Conservation (phyloP, 2,888 invertebrate species). For the Eupithecia insigniata region DNA sequence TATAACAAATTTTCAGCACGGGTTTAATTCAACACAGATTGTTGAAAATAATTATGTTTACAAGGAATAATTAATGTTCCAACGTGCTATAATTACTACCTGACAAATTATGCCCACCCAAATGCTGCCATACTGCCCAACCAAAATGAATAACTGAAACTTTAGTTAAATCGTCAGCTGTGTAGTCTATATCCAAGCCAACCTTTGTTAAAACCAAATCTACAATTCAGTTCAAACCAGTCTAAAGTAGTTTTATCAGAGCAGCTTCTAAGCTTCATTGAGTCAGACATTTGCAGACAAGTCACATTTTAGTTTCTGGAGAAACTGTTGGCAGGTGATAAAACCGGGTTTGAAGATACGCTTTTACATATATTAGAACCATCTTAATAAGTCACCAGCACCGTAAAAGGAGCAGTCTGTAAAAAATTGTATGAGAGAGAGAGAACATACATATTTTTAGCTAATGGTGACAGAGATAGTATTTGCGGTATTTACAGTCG, state of each 20-base stretch:
- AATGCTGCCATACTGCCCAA: too few species aligned
- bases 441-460: too few species aligned
- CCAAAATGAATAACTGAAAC: neutral
- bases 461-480: neutral
- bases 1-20: neutral
- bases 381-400: neutral
- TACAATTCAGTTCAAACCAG: constrained; percentile 28
- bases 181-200: constrained; percentile 16
- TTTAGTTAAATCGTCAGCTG: constrained; percentile 3
- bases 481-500: neutral
- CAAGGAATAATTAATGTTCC: neutral
- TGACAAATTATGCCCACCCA: neutral
- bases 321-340: constrained; percentile 1
- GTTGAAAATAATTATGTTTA: neutral
- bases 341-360: constrained; percentile 5
- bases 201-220: constrained; percentile 15
- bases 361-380: neutral
- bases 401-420: neutral
- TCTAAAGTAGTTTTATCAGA: constrained; percentile 34
- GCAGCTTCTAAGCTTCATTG: constrained; percentile 38
- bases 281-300: constrained; percentile 42
- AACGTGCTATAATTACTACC: neutral
- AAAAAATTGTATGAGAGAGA: neutral
- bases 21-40: neutral
- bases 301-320: constrained; percentile 39